Percentiles rank a stretch among this genome's conserved stretches.
phyloP scores from a whole-genome alignment of 2,797 vertebrate genomes.

The Choloepus didactylus region DNA sequence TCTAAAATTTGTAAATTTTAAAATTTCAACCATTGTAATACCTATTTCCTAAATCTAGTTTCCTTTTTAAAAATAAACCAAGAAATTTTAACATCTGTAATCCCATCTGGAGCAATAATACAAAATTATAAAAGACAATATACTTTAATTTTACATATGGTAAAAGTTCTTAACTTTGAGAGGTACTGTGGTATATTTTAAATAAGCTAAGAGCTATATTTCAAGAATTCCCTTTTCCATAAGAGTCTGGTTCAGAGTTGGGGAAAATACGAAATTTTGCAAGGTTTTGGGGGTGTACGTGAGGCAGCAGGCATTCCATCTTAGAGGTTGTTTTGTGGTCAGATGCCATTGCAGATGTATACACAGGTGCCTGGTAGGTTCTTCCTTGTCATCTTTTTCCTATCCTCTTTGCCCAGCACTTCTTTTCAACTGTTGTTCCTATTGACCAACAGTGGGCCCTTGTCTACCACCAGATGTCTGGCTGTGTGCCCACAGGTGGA shows the following conservation, averaged over 20 bases:
- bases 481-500: not conserved
- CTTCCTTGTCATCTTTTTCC: not conserved
- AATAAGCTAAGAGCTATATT: not conserved
- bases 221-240: not conserved
- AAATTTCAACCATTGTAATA: not conserved
- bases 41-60: not conserved
- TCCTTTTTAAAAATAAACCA: slow-evolving; percentile 44
- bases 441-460: not conserved
- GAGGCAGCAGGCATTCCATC: not conserved
- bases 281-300: not conserved
- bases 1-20: not conserved
- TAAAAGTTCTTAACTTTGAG: not conserved
- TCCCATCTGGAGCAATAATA: slow-evolving; percentile 35
- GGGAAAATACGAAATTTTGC: not conserved
- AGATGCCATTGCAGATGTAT: not conserved
- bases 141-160: slow-evolving; percentile 11
- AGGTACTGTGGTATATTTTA: not conserved
- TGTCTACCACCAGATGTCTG: not conserved
- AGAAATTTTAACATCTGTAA: slow-evolving; percentile 23
- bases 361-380: not conserved
- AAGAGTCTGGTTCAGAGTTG: not conserved
- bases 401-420: not conserved
- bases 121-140: slow-evolving; percentile 38
- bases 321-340: not conserved
- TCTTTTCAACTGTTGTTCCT: not conserved